Conservation (phyloP, 2,888 invertebrate species). For the Venusia cambrica region DNA sequence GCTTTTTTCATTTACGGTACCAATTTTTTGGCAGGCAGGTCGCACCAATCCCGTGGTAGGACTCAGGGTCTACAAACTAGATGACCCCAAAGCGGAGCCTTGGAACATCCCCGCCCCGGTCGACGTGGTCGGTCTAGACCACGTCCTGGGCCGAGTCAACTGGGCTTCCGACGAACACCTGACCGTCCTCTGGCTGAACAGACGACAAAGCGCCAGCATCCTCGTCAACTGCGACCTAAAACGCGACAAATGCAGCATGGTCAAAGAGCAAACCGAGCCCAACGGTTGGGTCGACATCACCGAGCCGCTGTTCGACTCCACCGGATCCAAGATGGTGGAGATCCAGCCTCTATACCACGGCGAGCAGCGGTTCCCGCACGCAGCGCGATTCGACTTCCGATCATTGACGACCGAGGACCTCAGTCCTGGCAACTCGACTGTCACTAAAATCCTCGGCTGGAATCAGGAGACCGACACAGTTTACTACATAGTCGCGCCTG, state of each 20-base stretch:
- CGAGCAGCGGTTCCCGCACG: constrained; percentile 70
- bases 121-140: constrained; percentile 80
- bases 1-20: constrained; percentile 12
- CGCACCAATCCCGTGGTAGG: constrained; percentile 87
- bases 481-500: constrained; percentile 86
- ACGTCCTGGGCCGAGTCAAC: constrained; percentile 84
- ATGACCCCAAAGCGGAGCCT: constrained; percentile 45
- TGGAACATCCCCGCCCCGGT: constrained; percentile 76
- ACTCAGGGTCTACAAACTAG: constrained; percentile 82
- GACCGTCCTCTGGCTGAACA: constrained; percentile 90
- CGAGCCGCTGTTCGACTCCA: constrained; percentile 75
- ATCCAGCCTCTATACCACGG: constrained; percentile 55
- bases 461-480: constrained; percentile 79
- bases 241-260: constrained; percentile 60
- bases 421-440: constrained; percentile 82
- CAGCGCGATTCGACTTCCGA: constrained; percentile 53
- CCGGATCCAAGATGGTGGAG: constrained; percentile 67
- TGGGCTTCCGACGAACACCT: constrained; percentile 87
- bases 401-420: constrained; percentile 59
- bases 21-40: constrained; percentile 80
- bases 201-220: constrained; percentile 88
- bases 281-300: constrained; percentile 86
- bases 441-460: constrained; percentile 82
- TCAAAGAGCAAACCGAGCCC: constrained; percentile 72
- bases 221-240: constrained; percentile 80